These are phyloP conservation scores for Loriculus beryllinus DNA, from an alignment of 2,797 vertebrate genomes.

Conservation along the genomic window DNA sequence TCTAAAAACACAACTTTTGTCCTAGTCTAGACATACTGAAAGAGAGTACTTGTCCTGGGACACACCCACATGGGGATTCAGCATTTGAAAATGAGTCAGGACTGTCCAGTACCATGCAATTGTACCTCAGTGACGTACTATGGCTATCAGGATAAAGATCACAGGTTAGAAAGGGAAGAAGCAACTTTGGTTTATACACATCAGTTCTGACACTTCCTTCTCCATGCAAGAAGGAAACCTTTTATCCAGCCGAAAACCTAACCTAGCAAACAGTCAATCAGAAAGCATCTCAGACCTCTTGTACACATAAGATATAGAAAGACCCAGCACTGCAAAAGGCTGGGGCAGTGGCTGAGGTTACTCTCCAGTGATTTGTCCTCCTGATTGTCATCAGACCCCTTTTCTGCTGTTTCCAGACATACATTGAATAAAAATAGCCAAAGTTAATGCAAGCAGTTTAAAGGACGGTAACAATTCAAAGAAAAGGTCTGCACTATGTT, in stretches of 20 bases:
- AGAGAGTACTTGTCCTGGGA: neutral
- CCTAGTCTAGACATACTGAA: neutral
- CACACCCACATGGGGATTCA: neutral
- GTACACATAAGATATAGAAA: neutral
- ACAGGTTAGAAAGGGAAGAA: slow-evolving; percentile 41
- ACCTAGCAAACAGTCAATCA: neutral
- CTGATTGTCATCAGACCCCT: neutral
- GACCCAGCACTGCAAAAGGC: neutral
- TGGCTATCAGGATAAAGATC: neutral
- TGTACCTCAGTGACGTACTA: neutral
- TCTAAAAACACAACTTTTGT: neutral
- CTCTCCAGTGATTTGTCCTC: neutral
- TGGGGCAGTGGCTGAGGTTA: neutral
- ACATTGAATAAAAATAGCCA: neutral
- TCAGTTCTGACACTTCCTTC: slow-evolving; percentile 53
- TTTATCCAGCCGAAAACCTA: neutral
- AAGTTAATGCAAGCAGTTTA: neutral
- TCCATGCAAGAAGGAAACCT: neutral
- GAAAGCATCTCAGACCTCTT: neutral
- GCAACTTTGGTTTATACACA: slow-evolving; percentile 23
- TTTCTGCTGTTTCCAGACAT: neutral
- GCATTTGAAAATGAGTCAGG: neutral
- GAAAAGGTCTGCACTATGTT: neutral
- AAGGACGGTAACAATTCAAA: neutral
- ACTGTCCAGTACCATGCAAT: neutral